Evolutionary conservation across 2,797 vertebrate genomes (phyloP), one percentile per base, ranked within the genome.

Genomic region (Pantherophis alleghaniensis): DNA sequence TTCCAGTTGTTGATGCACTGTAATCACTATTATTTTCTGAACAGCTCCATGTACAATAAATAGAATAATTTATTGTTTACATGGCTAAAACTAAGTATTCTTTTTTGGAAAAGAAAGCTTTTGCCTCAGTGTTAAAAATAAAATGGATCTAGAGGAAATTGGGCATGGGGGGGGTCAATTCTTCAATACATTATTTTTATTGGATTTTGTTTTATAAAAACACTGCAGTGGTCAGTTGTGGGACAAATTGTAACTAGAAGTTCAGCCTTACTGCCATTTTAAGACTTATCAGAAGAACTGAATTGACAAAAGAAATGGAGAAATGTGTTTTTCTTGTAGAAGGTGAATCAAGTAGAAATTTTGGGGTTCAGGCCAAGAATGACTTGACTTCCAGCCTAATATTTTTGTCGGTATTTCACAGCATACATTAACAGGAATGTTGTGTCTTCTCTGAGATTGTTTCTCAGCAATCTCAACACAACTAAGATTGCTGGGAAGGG

Each of bases 21-120:
- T 87, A 69, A 88, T 59, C 51, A 86, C 61, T 93, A 87, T 91
- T 93, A 86, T 87, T 90, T 90, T 93, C 89, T 56, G 16, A 93
- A 88, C 61, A 93, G 87, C 87, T 91, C 69, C 32, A 63, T 86
- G 69, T 63, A 86, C 42, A 13, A 55, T 55, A 61, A 61, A 89
- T 51, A 90, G 22, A 92, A 92, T 90, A 90, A 92, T 79, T 86
- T 86, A 92, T n/a, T 55, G 57, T 92, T 90, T 86, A 51, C 14
- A 63, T 32, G 83, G 22, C 14, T 92, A 22, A n/a, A 55, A 55
- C 53, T 51, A 42, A 93, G 69, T 22, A 87, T 91, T 90, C 60
- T 26, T 42, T 42, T 93, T 90, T 18, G 5, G 18, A 66, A 28
- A 74, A 93, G 20, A 74, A 89, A 90, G 53, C 53, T 74, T 74